A percentile compares a stretch with the other conserved stretches of the same genome.
phyloP scores from a whole-genome alignment of 2,888 invertebrate species.

The Trimorus sp. region DNA sequence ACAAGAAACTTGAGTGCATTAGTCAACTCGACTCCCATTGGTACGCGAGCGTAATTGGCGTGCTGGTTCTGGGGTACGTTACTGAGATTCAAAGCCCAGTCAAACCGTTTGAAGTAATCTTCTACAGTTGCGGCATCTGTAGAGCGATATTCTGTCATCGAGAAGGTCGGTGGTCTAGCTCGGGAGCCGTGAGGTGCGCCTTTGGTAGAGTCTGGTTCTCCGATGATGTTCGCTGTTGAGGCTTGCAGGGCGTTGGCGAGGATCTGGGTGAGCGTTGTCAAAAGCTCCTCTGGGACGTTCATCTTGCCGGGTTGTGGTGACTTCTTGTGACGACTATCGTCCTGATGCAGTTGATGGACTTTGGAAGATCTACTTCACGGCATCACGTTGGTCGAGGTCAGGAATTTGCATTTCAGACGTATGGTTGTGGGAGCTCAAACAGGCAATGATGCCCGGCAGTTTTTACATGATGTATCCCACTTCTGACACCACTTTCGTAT shows the following conservation, averaged over 20 bases:
- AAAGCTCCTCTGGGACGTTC: neutral
- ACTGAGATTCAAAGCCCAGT: neutral
- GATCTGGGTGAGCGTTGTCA: neutral
- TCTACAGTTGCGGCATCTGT: constrained; percentile 26
- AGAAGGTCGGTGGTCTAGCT: neutral
- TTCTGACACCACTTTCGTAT: too few relatives aligned
- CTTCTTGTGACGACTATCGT: neutral
- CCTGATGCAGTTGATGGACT: neutral
- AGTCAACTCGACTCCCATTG: constrained; percentile 33
- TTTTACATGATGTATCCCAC: too few relatives aligned
- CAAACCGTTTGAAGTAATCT: constrained; percentile 44
- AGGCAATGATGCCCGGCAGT: too few relatives aligned
- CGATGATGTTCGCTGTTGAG: too few relatives aligned
- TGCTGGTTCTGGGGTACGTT: neutral
- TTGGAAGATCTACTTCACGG: neutral
- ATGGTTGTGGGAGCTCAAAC: too few relatives aligned
- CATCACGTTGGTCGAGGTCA: neutral
- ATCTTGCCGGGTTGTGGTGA: neutral
- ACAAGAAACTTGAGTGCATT: constrained; percentile 36
- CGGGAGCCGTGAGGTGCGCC: neutral
- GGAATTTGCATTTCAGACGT: neutral
- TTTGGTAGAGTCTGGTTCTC: too few relatives aligned
- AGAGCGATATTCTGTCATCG: neutral
- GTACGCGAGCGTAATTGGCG: constrained; percentile 36
- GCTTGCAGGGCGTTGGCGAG: neutral